Evolutionary conservation across 2,797 vertebrate genomes (phyloP).

Genomic region (Antrozous pallidus): DNA sequence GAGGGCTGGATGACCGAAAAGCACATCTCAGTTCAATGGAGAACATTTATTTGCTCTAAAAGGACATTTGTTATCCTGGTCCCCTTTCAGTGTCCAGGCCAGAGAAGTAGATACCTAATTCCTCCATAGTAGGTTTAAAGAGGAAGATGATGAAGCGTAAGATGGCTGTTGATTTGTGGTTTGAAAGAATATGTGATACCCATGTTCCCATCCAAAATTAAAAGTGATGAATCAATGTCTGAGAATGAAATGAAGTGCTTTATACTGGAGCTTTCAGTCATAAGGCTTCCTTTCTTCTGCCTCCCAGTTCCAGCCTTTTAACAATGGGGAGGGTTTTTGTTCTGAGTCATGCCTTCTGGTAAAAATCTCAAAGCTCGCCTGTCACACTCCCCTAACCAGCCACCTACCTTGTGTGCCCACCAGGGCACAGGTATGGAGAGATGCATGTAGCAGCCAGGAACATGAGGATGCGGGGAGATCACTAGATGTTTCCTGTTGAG

Average conservation of each 20-base stretch:
- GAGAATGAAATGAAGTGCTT: slow-evolving; percentile 47
- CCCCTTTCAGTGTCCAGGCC: slow-evolving; percentile 60
- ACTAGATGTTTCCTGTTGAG: background rate
- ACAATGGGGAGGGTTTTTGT: background rate
- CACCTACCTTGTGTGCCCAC: background rate
- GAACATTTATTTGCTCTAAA: slow-evolving; percentile 67
- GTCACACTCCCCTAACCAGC: background rate
- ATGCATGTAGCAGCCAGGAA: background rate
- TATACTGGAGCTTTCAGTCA: slow-evolving; percentile 28
- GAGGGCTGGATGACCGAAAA: slow-evolving; percentile 64
- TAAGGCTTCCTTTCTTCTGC: background rate
- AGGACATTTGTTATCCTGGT: slow-evolving; percentile 69
- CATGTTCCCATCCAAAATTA: slow-evolving; percentile 71
- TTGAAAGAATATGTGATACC: slow-evolving; percentile 62
- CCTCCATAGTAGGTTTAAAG: slow-evolving; percentile 55
- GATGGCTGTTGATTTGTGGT: slow-evolving; percentile 75
- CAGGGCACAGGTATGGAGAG: background rate
- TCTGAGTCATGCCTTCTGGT: background rate
- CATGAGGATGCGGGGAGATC: background rate
- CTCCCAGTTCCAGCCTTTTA: background rate
- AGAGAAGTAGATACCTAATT: slow-evolving; percentile 69
- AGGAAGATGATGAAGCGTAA: slow-evolving; percentile 54
- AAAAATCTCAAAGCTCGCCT: background rate
- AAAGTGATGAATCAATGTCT: slow-evolving; percentile 74
- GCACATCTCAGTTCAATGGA: slow-evolving; percentile 53